Conservation (phyloP, 2,113 vertebrate genomes). For the Crocuta crocuta region DNA sequence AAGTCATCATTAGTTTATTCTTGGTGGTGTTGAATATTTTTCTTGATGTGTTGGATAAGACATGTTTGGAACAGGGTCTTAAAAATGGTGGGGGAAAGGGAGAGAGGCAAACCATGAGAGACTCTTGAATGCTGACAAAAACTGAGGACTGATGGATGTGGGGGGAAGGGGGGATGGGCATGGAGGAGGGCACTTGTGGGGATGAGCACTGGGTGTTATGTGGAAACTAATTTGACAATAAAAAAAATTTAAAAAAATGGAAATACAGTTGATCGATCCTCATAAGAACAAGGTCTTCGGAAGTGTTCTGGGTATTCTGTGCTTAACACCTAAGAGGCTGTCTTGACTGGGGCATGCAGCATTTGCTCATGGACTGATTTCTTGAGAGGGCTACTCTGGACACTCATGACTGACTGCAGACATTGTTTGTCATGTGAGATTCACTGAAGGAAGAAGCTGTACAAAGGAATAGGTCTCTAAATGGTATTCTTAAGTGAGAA, state of each 20-base stretch:
- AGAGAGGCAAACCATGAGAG: no score
- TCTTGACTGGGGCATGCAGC: background rate
- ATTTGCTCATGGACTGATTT: slow-evolving; percentile 32
- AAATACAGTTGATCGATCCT: slow-evolving; percentile 7
- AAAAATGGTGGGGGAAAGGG: background rate
- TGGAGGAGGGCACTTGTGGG: no score
- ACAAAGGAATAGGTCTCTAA: background rate
- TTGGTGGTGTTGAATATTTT: background rate
- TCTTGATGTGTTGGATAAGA: background rate
- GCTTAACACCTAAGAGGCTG: background rate
- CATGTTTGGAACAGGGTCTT: background rate
- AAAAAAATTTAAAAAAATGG: background rate
- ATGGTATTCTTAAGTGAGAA: background rate
- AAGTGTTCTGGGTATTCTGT: background rate
- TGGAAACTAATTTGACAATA: no score
- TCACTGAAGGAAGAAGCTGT: background rate
- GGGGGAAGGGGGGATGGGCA: no score
- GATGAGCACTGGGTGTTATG: no score
- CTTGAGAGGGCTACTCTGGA: background rate
- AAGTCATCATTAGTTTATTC: background rate
- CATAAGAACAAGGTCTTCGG: background rate
- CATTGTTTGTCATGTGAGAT: background rate
- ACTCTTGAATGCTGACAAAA: no score
- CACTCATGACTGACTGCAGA: slow-evolving; percentile 22
- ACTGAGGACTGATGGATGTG: no score